Evolutionary conservation across 2,797 vertebrate species (phyloP), one percentile per base, ranked within the genome.

Genomic region (Gymnocypris eckloni): DNA sequence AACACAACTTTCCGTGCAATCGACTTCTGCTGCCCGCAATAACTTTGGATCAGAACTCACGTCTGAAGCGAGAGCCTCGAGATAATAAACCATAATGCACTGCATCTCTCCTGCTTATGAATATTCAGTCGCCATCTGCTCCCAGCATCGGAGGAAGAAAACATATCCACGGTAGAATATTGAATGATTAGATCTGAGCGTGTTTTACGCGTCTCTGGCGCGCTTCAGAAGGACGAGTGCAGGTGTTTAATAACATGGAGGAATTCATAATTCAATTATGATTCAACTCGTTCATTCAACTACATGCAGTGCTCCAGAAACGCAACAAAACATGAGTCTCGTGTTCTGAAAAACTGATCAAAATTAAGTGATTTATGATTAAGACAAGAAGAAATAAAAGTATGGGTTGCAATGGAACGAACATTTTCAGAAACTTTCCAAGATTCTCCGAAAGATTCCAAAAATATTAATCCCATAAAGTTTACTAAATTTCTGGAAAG

Each of bases 161-260:
- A 20, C n/a, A 6, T 22, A 67, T 66, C 70, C 77, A 79, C n/a
- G 16, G 28, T 41, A 66, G 86, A 76, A 86, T 85, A 79, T 75
- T 75, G 61, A 69, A 54, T 73, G 56, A 87, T 83, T 28, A 72
- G 33, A 54, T 73, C 52, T 37, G 72, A 85, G 61, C 15, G 25
- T 16, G 37, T 4, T 15, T 45, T 33, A 33, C 18, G 22, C 39
- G 25, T 33, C 56, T 72, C 54, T 48, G 2, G 6, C 22, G 77
- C 70, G 54, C 33, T 85, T 72, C 18, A 48, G 52, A 89, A 59
- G 79, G 81, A 85, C 86, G 70, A 69, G 87, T 90, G 89, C 92
- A 93, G 92, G 91, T 93, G 92, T 92, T 92, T 83, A 39, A 88
- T 86, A 67, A 37, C 45, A 69, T 41, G 16, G 72, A 85, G 61